phyloP scores from a whole-genome alignment of 2,797 vertebrate genomes.

The Lepidocolaptes lacrymiger region DNA sequence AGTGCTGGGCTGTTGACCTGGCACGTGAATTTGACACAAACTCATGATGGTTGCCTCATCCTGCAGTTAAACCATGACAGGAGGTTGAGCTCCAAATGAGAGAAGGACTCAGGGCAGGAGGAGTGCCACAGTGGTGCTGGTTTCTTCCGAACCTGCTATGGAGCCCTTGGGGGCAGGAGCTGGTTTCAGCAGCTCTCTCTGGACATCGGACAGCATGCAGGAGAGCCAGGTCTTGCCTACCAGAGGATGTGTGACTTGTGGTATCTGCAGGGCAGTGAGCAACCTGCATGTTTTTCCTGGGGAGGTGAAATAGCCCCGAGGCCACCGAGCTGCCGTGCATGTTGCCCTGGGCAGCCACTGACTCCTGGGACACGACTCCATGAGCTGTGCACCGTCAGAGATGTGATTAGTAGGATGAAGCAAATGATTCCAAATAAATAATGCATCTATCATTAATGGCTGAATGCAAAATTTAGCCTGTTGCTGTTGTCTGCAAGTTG shows the following conservation, averaged over 20 bases:
- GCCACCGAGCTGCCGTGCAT: fast-evolving
- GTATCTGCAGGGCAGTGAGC: background rate
- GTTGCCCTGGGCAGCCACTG: background rate
- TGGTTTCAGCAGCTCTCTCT: background rate
- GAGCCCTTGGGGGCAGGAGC: background rate
- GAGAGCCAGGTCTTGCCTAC: background rate
- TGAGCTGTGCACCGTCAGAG: background rate
- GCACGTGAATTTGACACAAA: background rate
- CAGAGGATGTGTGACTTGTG: background rate
- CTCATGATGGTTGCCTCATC: background rate
- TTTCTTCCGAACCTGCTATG: background rate
- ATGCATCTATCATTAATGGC: conserved; percentile 15
- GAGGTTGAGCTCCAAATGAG: background rate
- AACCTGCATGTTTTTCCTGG: background rate
- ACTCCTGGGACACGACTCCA: background rate
- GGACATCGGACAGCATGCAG: fast-evolving
- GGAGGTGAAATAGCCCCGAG: background rate
- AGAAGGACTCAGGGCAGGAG: background rate
- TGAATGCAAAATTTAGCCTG: background rate
- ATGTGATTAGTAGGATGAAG: conserved; percentile 14
- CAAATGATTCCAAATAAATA: conserved; percentile 33
- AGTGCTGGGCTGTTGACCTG: background rate
- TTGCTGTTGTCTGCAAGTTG: background rate
- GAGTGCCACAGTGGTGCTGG: fast-evolving
- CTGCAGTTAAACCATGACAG: background rate